A percentile compares a stretch with the other conserved stretches of the same genome.
These are phyloP conservation scores for Eulithis prunata DNA, from an alignment of 2,888 invertebrate genomes.

Conservation along the genomic window DNA sequence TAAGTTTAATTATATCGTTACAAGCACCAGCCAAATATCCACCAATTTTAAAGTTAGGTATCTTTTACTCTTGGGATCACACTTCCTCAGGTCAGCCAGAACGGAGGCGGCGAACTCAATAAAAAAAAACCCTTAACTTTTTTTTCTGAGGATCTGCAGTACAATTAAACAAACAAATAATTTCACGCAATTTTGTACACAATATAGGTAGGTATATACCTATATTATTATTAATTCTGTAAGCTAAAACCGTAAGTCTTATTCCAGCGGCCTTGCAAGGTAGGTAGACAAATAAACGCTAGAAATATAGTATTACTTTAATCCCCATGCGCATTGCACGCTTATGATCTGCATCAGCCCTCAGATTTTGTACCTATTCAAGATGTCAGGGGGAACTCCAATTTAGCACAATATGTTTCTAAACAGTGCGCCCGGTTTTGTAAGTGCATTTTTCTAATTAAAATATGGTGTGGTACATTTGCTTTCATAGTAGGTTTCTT, in stretches of 20 bases:
- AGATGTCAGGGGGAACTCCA: background rate
- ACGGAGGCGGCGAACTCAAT: too few relatives aligned
- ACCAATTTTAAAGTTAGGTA: background rate
- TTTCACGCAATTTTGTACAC: too few relatives aligned
- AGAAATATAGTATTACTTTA: background rate
- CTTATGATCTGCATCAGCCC: background rate
- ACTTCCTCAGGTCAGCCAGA: too few relatives aligned
- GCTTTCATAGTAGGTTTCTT: too few relatives aligned
- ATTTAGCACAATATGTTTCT: too few relatives aligned
- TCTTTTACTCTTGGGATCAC: too few relatives aligned
- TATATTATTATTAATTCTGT: constrained; percentile 3
- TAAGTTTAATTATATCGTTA: constrained; percentile 22
- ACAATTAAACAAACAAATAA: too few relatives aligned
- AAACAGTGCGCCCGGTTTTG: too few relatives aligned
- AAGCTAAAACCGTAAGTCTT: constrained; percentile 4
- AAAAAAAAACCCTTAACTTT: too few relatives aligned
- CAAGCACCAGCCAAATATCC: constrained; percentile 23
- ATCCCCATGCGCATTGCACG: background rate
- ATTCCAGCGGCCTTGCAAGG: constrained; percentile 26
- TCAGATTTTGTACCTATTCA: background rate
- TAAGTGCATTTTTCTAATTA: background rate
- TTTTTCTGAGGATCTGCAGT: too few relatives aligned
- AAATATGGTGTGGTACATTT: background rate
- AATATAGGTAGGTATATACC: too few relatives aligned
- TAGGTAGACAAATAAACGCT: constrained; percentile 13